phyloP scores from a whole-genome alignment of 2,113 vertebrate species.

The Chionodraco myersi region DNA sequence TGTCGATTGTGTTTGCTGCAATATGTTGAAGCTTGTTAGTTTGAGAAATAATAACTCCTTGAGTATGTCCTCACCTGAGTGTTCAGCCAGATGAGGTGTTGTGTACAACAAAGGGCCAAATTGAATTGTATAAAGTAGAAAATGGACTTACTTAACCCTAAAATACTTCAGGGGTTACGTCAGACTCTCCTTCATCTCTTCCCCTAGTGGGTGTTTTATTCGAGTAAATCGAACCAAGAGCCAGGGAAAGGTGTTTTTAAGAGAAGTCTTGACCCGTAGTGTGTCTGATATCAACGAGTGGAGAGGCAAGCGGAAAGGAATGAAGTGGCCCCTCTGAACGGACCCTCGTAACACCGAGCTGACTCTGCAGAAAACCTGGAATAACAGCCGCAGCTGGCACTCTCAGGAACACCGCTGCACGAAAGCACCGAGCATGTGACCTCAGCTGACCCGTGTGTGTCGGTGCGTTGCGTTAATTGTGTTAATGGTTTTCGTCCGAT shows the following conservation, averaged over 20 bases:
- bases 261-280: constrained; percentile 24
- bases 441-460: constrained; percentile 52
- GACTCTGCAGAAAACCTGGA: constrained; percentile 61
- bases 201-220: constrained; percentile 17
- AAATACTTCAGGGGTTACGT: neutral
- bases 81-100: neutral
- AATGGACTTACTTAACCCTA: constrained; percentile 6
- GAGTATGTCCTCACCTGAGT: constrained; percentile 18
- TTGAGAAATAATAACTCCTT: constrained; percentile 9
- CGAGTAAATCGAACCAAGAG: constrained; percentile 21
- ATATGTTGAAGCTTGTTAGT: neutral
- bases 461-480: constrained; percentile 36
- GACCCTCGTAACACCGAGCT: constrained; percentile 54
- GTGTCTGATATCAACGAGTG: constrained; percentile 35
- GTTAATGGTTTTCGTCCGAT: constrained; percentile 32
- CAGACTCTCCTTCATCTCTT: constrained; percentile 7
- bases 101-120: neutral
- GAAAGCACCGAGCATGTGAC: constrained; percentile 63
- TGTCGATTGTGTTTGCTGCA: neutral
- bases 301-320: constrained; percentile 48
- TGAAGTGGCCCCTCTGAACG: constrained; percentile 40
- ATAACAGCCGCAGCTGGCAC: constrained; percentile 64
- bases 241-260: constrained; percentile 20
- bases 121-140: neutral
- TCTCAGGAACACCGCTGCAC: constrained; percentile 41